Base-by-base conservation (phyloP, 2,888 invertebrate species). In the Camptogramma bilineatum region DNA sequence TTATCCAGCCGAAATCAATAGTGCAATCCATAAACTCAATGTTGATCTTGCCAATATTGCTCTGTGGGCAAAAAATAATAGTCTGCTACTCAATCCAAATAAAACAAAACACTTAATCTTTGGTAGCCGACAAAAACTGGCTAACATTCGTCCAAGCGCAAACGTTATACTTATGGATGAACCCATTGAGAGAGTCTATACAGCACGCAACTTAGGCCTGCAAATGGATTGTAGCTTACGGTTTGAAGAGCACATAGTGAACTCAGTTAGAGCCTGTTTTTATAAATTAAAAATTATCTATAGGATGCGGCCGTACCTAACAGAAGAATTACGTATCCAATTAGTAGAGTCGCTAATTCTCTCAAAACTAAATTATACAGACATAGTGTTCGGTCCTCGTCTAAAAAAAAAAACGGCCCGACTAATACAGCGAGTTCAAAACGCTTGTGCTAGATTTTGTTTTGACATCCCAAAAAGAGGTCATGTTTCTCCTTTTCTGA, bases 1-100 rank as follows among this genome's bases (percentile, higher is more conserved):
- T 19, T 34, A 52, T 10, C 52, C 52, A 4, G 34, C 52, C n/a
- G 52, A 52, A 18, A 18, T 52, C 16, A 9, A 51, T 21, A 31
- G 10, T 17, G 31, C 51, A 13, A 51, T 51, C 7, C 10, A 4
- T 28, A 52, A 34, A 19, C 34, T 52, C 4, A 52, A 52, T 7
- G 34, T 8, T n/a, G 50, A 51, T 17, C 9, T 51, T 0, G 8
- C 5, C 0, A 51, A 28, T 16, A 51, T 51, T n/a, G 50, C 50
- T 16, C 4, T 28, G 1, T 51, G 50, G 50, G n/a, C 48, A 9
- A 53, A 10, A 18, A 46, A 34, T n/a, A 39, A 39, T n/a, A 39
- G 39, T 39, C 39, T 39, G 4, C 10, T 39, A 10, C n/a, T 39
- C 3, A 39, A 39, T 39, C 39, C 39, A 4, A 39, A 9, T 10